Conservation (phyloP, 2,888 invertebrate genomes). For the Idaea biselata region DNA sequence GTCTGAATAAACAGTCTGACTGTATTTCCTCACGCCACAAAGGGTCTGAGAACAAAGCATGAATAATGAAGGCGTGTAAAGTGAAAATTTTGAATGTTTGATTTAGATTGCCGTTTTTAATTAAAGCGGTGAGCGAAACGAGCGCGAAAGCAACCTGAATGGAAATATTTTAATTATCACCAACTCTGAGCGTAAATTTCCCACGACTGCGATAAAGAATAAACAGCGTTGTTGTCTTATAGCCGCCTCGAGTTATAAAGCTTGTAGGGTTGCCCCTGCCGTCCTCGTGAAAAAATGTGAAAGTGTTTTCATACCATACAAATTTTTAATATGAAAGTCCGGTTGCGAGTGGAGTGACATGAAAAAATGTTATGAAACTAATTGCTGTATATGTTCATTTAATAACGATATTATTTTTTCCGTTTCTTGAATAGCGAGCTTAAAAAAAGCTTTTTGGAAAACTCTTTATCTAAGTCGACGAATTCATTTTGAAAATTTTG, state of each 20-base stretch:
- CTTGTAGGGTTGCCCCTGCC: constrained; percentile 53
- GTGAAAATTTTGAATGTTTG: constrained; percentile 25
- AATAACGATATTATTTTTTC: no score
- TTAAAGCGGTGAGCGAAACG: constrained; percentile 51
- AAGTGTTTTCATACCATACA: no score
- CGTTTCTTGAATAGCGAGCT: no score
- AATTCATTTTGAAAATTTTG: no score
- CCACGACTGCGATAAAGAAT: constrained; percentile 81
- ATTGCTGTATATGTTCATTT: no score
- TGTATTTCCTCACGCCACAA: background rate
- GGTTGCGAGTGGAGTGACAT: no score
- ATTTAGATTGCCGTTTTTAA: constrained; percentile 65
- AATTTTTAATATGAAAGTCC: no score
- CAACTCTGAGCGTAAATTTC: constrained; percentile 71
- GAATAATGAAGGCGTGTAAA: background rate
- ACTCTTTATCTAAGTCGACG: no score
- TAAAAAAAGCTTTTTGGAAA: no score
- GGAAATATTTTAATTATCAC: constrained; percentile 77
- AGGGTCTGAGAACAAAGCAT: background rate
- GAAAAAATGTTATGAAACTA: no score
- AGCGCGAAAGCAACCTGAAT: constrained; percentile 47
- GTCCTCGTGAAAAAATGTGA: background rate
- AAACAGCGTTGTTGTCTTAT: constrained; percentile 75
- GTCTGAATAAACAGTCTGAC: background rate
- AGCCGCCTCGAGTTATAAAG: constrained; percentile 70